These are phyloP conservation scores for Drosophila macrospina DNA, from an alignment of 2,888 invertebrate species.

Conservation along the genomic window DNA sequence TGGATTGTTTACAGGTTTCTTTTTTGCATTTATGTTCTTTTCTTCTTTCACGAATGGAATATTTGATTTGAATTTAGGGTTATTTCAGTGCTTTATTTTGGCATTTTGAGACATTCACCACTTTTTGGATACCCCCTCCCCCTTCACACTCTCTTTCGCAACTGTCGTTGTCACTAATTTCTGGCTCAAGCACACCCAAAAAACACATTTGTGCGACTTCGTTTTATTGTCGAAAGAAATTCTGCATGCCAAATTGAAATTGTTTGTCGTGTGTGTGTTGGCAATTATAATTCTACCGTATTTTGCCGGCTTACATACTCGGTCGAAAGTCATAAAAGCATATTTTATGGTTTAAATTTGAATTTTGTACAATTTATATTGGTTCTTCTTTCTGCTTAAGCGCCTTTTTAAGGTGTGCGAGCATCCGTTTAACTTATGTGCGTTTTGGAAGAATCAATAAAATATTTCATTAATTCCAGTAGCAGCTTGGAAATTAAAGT, in stretches of 20 bases:
- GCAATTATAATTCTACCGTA: constrained; percentile 68
- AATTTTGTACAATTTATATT: constrained; percentile 46
- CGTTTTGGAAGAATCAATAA: constrained; percentile 24
- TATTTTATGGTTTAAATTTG: constrained; percentile 60
- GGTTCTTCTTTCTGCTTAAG: constrained; percentile 2
- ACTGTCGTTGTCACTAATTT: constrained; percentile 20
- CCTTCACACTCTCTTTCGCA: neutral
- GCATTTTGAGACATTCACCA: constrained; percentile 22
- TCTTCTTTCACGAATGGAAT: constrained; percentile 46
- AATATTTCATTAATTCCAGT: constrained; percentile 25
- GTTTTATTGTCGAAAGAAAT: constrained; percentile 57
- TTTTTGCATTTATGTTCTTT: constrained; percentile 34
- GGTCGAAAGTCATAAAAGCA: constrained; percentile 58
- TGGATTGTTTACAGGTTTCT: constrained; percentile 28
- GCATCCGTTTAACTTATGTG: constrained; percentile 22
- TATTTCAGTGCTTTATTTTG: neutral
- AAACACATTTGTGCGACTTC: constrained; percentile 37
- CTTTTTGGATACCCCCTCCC: neutral
- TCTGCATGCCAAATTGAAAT: constrained; percentile 52
- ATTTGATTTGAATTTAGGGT: constrained; percentile 35
- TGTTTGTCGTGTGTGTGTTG: constrained; percentile 33
- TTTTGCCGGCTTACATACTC: constrained; percentile 44
- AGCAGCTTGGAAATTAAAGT: constrained; percentile 13
- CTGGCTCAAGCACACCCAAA: constrained; percentile 45
- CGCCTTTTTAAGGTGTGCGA: constrained; percentile 35